Evolutionary conservation across 2,113 vertebrate species (phyloP), one percentile per base, ranked within the genome.

Genomic region (Pangasianodon gigas): DNA sequence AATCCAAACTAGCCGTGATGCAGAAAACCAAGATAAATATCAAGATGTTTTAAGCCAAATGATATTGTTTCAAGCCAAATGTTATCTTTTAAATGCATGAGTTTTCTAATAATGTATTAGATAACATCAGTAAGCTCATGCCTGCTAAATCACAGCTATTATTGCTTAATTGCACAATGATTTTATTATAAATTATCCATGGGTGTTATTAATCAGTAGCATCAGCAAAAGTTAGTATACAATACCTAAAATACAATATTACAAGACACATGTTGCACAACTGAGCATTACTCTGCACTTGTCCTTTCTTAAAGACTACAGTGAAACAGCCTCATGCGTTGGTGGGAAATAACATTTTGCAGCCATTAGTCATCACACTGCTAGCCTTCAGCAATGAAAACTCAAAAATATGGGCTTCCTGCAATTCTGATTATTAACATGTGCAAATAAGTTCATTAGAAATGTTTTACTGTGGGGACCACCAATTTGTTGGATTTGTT

Each of bases 401-500:
- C 32, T 19, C 16, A 37, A 41, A 67, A 37, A 19, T 74, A 37
- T 32, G 48, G 41, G 29, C 44, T 32, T 48, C 62, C 92, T 92
- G 92, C 60, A 87, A 91, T 93, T 93, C 21, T 21, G 83, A 93
- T 93, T 87, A 80, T 32, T 62, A 18, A 48, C 52, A 89, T 37
- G 71, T 54, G 52, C 86, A 87, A 69, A 18, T 86, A 52, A 90
- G 91, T 91, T 92, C 90, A 93, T 93, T 88, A 89, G 91, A 88
- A 87, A 74, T 19, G 67, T 87, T 65, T 91, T 79, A 80, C 74
- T 90, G 87, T 90, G 52, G 60, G 46, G 71, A 81, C n/a, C 32
- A 67, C 87, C 81, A 84, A 82, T 82, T 21, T 65, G 93, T 93
- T 94, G 93, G 91, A 92, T 93, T 90, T 92, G 84, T 92, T 88